Conservation (phyloP, 2,888 invertebrate genomes). For the Drosophila acutilabella region DNA sequence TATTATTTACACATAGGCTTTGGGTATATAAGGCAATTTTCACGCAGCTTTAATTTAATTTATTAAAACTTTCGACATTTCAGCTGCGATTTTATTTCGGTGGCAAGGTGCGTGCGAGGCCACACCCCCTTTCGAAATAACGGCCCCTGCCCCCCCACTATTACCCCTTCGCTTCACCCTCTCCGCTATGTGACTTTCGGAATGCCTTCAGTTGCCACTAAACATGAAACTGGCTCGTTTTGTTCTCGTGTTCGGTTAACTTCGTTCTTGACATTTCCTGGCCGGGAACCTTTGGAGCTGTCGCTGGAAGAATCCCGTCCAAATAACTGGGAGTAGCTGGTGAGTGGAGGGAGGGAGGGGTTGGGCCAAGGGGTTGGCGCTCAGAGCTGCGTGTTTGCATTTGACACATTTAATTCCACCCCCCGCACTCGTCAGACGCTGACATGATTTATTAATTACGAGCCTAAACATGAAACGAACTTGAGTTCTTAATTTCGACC, state of each 20-base stretch:
- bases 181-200: constrained; percentile 30
- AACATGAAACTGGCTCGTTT: constrained; percentile 74
- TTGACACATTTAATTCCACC: constrained; percentile 77
- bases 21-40: constrained; percentile 66
- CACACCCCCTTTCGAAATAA: constrained; percentile 58
- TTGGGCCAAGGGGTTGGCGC: constrained; percentile 8
- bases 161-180: constrained; percentile 3
- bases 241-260: constrained; percentile 74
- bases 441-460: constrained; percentile 83
- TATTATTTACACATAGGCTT: constrained; percentile 47
- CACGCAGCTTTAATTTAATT: constrained; percentile 78
- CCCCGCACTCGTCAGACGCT: constrained; percentile 65
- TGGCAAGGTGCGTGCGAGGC: constrained; percentile 67
- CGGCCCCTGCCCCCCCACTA: constrained; percentile 13
- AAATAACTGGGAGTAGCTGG: constrained; percentile 15
- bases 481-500: constrained; percentile 80
- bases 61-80: constrained; percentile 65
- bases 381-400: constrained; percentile 72
- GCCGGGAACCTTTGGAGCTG: constrained; percentile 38
- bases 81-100: constrained; percentile 54
- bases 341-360: constrained; percentile 8
- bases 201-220: constrained; percentile 64
- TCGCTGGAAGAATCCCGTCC: constrained; percentile 21
- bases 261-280: constrained; percentile 80
- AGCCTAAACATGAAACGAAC: constrained; percentile 77